Percentiles rank a stretch among this genome's conserved stretches.
Conservation (phyloP, 2,113 vertebrate species). For the Pycnonotus jocosus region DNA sequence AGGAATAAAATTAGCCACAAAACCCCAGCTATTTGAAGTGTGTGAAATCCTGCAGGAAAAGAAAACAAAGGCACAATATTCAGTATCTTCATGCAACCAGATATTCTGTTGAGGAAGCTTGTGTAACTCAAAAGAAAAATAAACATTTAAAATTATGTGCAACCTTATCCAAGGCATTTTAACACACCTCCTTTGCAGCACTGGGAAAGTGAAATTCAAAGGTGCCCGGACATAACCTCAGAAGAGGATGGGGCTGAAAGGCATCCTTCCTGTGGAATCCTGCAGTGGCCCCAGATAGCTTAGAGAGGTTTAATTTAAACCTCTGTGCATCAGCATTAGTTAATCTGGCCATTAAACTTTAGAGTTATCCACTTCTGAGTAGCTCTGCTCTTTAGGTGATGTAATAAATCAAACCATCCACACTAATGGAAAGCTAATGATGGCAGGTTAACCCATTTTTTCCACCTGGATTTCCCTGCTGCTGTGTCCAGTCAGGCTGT, state of each 20-base stretch:
- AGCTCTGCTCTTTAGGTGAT: conserved; percentile 39
- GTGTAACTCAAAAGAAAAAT: background rate
- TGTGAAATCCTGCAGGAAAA: background rate
- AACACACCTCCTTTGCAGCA: background rate
- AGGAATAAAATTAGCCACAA: background rate
- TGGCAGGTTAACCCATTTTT: background rate
- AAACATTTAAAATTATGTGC: background rate
- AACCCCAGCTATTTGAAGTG: background rate
- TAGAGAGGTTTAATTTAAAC: conserved; percentile 36
- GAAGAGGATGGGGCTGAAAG: background rate
- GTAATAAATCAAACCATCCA: conserved; percentile 33
- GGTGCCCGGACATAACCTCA: background rate
- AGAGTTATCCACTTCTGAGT: conserved; percentile 38
- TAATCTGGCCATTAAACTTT: conserved; percentile 41
- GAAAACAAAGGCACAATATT: background rate
- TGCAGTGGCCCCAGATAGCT: background rate
- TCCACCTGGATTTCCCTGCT: conserved; percentile 5
- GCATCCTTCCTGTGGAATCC: background rate
- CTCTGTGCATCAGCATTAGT: conserved; percentile 22
- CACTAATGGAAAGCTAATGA: conserved; percentile 43
- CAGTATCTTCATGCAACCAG: background rate
- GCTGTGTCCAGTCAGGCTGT: background rate
- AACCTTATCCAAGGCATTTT: background rate
- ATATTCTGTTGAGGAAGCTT: background rate
- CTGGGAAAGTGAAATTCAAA: background rate